Base-by-base conservation (phyloP, 2,888 invertebrate species). In the Drosophila recens region DNA sequence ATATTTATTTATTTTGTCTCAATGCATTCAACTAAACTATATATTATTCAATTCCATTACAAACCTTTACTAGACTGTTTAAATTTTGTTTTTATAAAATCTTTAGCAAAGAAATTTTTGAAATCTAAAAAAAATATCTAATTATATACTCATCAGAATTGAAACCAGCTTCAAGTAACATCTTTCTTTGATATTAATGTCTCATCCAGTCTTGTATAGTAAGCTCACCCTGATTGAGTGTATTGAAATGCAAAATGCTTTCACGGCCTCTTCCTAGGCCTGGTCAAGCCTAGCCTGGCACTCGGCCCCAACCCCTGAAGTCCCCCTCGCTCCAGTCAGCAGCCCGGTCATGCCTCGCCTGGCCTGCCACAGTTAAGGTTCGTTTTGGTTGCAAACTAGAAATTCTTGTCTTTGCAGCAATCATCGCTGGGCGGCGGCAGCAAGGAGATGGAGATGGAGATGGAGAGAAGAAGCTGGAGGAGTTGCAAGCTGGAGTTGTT, bases 221-320 rank as follows among this genome's bases (percentile, higher is more conserved):
- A 8, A 15, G 10, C n/a, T 45, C 42, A 27, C 62, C 5, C 15
- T 1, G 5, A 1, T 17, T 1, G n/a, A 73, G 76, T 45, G 70
- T 61, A 73, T 63, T 49, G 6, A 82, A 81, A 85, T 85, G 88
- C 84, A 85, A 85, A 85, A 89, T 87, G 86, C 87, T 87, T 87
- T 87, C 82, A 83, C 80, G 57, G 79, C 71, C 45, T 61, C 64
- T 73, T 69, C 61, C 51, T 67, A 48, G 61, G 74, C 66, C 70
- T 70, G 78, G 63, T 69, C 73, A 65, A 69, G 72, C 72, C 68
- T 36, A 63, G 56, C 61, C 54, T 43, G n/a, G n/a, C n/a, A n/a
- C n/a, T n/a, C n/a, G n/a, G n/a, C n/a, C n/a, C n/a, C 49, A 38
- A 45, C 49, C 56, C 33, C 38, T n/a, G 11, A 23, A 5, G 45